phyloP scores from a whole-genome alignment of 2,113 vertebrate genomes.

The Miniopterus natalensis region DNA sequence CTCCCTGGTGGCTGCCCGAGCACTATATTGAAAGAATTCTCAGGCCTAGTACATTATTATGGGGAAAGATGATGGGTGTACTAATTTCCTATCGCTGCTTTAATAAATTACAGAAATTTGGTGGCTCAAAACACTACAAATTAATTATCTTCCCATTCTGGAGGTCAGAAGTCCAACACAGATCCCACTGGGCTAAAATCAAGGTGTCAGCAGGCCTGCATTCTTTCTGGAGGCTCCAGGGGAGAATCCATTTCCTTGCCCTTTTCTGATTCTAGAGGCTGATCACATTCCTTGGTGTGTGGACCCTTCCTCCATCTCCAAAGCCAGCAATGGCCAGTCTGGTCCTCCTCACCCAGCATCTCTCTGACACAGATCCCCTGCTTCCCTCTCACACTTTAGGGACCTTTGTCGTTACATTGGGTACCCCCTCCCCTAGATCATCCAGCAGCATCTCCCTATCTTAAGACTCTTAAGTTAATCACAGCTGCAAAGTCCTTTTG shows the following conservation, averaged over 20 bases:
- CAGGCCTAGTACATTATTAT: not conserved
- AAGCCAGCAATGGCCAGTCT: not conserved
- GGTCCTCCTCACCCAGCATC: not conserved
- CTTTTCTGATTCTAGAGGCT: not conserved
- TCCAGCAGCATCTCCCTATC: not conserved
- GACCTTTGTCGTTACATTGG: not conserved
- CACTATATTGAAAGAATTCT: not conserved
- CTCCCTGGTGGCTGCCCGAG: not conserved
- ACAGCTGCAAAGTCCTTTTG: not conserved
- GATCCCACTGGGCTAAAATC: not conserved
- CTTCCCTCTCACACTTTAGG: not conserved
- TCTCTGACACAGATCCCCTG: not conserved
- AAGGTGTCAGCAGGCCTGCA: not conserved
- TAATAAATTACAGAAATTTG: not conserved
- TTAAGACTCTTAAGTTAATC: not conserved
- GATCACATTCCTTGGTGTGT: accelerated
- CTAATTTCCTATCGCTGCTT: not conserved
- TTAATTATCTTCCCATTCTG: not conserved
- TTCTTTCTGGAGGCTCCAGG: not conserved
- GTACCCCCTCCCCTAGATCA: not conserved
- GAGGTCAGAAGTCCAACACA: not conserved
- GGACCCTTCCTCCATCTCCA: not conserved
- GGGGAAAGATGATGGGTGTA: not conserved
- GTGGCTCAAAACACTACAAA: not conserved
- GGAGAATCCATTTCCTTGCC: not conserved